Conservation (phyloP, 2,113 vertebrate species). For the Himantopus leucocephalus region DNA sequence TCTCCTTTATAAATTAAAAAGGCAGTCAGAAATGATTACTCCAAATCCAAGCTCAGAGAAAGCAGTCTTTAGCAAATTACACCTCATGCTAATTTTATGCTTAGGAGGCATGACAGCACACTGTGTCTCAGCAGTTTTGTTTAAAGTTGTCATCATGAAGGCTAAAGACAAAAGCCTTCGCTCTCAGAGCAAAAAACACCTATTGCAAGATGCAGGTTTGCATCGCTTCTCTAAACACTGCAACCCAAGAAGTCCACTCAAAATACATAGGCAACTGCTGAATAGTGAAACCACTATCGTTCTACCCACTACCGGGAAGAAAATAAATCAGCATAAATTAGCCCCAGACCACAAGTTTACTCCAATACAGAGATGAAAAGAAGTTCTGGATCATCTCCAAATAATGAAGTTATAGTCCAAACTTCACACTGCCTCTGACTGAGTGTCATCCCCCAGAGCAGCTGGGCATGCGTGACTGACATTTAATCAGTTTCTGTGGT, state of each 20-base stretch:
- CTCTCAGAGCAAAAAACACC: not conserved
- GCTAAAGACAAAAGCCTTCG: not conserved
- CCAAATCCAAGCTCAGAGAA: not conserved
- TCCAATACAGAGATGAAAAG: not conserved
- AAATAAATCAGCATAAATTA: not conserved
- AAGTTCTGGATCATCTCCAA: not conserved
- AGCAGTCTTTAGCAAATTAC: not conserved
- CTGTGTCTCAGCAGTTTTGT: not conserved
- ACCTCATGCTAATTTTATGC: not conserved
- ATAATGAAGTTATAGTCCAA: not conserved
- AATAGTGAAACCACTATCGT: not conserved
- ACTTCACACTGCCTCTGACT: not conserved
- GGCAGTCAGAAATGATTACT: not conserved
- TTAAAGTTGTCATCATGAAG: not conserved
- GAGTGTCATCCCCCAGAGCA: not conserved
- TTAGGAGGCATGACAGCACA: not conserved
- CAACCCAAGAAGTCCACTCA: not conserved
- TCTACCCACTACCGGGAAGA: not conserved
- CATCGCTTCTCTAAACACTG: not conserved
- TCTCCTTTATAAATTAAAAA: not conserved
- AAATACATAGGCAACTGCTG: not conserved
- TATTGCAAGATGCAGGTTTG: not conserved
- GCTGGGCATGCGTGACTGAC: not conserved
- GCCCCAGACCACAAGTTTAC: not conserved
- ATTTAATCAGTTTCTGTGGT: not conserved